Base-by-base conservation (phyloP, 2,888 invertebrate genomes). In the Aromia moschata region DNA sequence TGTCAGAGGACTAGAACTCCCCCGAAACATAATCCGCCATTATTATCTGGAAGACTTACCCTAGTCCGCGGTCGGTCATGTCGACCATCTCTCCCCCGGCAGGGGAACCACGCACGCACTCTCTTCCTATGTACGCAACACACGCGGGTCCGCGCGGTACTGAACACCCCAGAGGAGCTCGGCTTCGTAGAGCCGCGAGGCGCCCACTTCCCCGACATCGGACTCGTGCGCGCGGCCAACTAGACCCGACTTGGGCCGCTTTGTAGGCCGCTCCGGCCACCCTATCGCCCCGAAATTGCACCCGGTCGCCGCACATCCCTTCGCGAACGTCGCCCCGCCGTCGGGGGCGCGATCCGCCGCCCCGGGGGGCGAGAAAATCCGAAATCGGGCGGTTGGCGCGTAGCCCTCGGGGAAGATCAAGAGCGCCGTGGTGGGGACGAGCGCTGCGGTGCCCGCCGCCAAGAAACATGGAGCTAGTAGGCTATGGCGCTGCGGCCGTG, bases 401-500 rank as follows among this genome's bases (percentile, higher is more conserved):
- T 63, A 63, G 68, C 49, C 61, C 31, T 18, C 46, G 25, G 18
- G 30, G 31, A 58, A 51, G 65, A 71, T 75, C 70, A 68, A 73
- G 73, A 62, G 58, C 7, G 53, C 11, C 40, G 49, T 61, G 67
- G 77, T 71, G 77, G 77, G 77, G 74, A 71, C 65, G 65, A 66
- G 69, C 67, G 66, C 68, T 71, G 68, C 68, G 67, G 74, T 63
- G 69, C 70, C 72, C 59, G 68, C 65, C 64, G 70, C 67, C 66
- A 68, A 70, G 70, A 74, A 77, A 77, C 73, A 77, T 78, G 78
- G 77, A 73, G 67, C 74, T 79, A 80, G 80, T 80, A 77, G 76
- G 78, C 78, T 70, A 80, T 81, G 80, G 77, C 79, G 80, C 79
- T 77, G 79, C 79, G 79, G 76, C 75, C 75, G 75, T 77, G 78